phyloP scores from a whole-genome alignment of 2,888 invertebrate genomes.

The Drosophila pegasa region DNA sequence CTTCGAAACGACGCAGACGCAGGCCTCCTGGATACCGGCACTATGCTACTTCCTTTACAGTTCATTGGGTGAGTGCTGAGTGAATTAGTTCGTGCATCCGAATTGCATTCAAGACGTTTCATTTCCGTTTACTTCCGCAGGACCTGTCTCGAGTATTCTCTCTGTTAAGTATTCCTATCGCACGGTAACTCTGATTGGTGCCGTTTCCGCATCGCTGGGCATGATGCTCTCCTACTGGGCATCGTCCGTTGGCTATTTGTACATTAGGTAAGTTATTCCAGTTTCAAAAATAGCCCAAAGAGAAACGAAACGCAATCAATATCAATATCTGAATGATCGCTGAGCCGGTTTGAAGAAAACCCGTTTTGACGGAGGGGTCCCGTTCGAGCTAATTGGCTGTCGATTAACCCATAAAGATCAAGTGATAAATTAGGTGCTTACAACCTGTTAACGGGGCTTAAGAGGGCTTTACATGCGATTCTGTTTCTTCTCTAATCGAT shows the following conservation, averaged over 20 bases:
- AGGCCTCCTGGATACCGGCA: conserved; percentile 94
- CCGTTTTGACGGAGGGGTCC: background rate
- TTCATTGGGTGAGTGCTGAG: conserved; percentile 89
- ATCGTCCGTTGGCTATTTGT: conserved; percentile 91
- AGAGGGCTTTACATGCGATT: too few relatives aligned
- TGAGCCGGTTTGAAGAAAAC: background rate
- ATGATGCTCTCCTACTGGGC: conserved; percentile 94
- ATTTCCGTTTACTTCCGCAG: conserved; percentile 86
- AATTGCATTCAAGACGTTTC: background rate
- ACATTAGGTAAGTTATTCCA: conserved; percentile 88
- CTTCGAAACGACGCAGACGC: conserved; percentile 90
- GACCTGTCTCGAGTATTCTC: conserved; percentile 93
- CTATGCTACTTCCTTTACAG: conserved; percentile 95
- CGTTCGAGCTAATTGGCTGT: background rate
- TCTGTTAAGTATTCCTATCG: conserved; percentile 93
- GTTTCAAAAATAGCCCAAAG: background rate
- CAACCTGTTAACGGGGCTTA: background rate
- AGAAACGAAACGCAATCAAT: too few relatives aligned
- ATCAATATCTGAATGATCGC: background rate
- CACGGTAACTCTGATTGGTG: conserved; percentile 93
- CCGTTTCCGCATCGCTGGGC: conserved; percentile 92
- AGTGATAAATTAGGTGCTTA: background rate
- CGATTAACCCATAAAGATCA: background rate
- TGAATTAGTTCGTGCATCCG: rapidly evolving
- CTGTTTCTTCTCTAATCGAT: background rate